Evolutionary conservation across 2,888 invertebrate genomes (phyloP).

Genomic region (Scaptomyza parva): DNA sequence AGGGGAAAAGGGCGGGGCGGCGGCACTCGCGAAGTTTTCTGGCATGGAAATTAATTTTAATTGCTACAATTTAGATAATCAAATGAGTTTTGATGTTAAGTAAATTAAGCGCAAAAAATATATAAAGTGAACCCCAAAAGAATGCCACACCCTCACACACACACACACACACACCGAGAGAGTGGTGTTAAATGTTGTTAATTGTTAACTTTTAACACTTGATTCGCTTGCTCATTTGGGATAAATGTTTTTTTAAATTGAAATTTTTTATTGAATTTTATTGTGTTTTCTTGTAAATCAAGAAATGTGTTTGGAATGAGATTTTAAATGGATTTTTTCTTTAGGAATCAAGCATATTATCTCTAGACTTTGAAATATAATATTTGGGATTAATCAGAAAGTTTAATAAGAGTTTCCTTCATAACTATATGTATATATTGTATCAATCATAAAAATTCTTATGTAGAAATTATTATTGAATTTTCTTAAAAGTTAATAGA

Average conservation of each 20-base stretch:
- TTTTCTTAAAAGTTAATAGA: too few species aligned
- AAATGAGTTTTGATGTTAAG: conserved; percentile 68
- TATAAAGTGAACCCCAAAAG: conserved; percentile 8
- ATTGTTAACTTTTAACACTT: conserved; percentile 46
- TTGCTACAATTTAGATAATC: conserved; percentile 78
- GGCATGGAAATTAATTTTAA: conserved; percentile 77
- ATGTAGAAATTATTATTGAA: too few species aligned
- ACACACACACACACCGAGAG: neutral
- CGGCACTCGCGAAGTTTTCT: conserved; percentile 21
- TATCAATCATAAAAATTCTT: too few species aligned
- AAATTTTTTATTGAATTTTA: neutral
- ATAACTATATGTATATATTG: too few species aligned
- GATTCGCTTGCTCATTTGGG: conserved; percentile 12
- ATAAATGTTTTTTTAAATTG: conserved; percentile 6
- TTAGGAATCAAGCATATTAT: neutral
- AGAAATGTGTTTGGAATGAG: neutral
- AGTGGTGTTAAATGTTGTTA: conserved; percentile 30
- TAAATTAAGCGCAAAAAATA: conserved; percentile 60
- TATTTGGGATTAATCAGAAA: too few species aligned
- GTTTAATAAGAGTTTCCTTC: too few species aligned
- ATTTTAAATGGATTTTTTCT: neutral
- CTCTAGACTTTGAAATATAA: too few species aligned
- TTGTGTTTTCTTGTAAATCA: neutral
- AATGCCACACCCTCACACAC: conserved; percentile 35
- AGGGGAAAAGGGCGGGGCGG: conserved; percentile 1